These are phyloP conservation scores for Danio rerio DNA, from an alignment of 2,113 vertebrate species.

Conservation along the genomic window GRCz12tu NC_133181.1:53195501-53196000, in stretches of 20 bases:
- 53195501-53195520: rapidly evolving
- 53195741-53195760: no score
- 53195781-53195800: neutral
- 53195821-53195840: neutral
- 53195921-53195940: neutral
- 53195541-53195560: neutral
- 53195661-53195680: no score
- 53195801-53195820: no score
- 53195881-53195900: no score
- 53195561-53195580: neutral
- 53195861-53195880: no score
- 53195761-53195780: neutral
- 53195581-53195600: neutral
- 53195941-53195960: neutral
- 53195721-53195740: no score
- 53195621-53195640: neutral
- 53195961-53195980: neutral
- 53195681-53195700: neutral
- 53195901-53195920: no score
- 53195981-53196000: neutral
- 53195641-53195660: no score
- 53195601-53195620: neutral
- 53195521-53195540: no score
- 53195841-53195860: neutral
- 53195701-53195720: neutral